Evolutionary conservation across 2,888 invertebrate genomes (phyloP), one percentile per base, ranked within the genome.

Genomic region (Apoda limacodes): DNA sequence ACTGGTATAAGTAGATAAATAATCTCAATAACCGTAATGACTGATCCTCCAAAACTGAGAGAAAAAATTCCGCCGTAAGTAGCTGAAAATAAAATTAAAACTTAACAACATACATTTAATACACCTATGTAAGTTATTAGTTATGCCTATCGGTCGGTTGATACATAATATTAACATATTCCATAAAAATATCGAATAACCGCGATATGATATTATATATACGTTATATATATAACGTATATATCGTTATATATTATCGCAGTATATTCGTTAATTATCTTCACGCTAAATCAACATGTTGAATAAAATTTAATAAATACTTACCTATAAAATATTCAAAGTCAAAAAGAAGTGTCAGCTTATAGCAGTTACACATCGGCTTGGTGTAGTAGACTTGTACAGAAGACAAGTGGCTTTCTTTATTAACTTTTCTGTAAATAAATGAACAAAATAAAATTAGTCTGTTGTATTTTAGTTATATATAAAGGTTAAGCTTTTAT

Each of bases 331-430:
- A 65, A 33, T 64, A 60, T 26, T 53, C 68, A 25, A 59, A 27
- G 25, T 75, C 70, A 15, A 68, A 68, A 1, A 76, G 39, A 3
- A 72, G 44, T 1, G 51, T 53, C 31, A 66, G 39, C 27, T 61
- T 66, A 39, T 71, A 78, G 28, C 74, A 74, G 28, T 63, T 75
- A 39, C 69, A 74, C 1, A 63, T 64, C 0, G 74, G 56, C 26
- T 64, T 67, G 0, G 47, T 49, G 35, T 58, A 75, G 42, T 61
- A 80, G 0, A 76, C 75, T 25, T 60, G 64, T 1, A 75, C 29
- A 0, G 60, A 49, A 0, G 67, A 52, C 21, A 76, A 35, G 5
- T 64, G 52, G 1, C 52, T 58, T 0, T 41, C 13, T 9, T 68
- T 63, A 1, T 26, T 33, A 1, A 46, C 43, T n/a, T 46, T 37